Evolutionary conservation across 2,113 vertebrate genomes (phyloP).

Genomic region (Psammodynastes pulverulentus): DNA sequence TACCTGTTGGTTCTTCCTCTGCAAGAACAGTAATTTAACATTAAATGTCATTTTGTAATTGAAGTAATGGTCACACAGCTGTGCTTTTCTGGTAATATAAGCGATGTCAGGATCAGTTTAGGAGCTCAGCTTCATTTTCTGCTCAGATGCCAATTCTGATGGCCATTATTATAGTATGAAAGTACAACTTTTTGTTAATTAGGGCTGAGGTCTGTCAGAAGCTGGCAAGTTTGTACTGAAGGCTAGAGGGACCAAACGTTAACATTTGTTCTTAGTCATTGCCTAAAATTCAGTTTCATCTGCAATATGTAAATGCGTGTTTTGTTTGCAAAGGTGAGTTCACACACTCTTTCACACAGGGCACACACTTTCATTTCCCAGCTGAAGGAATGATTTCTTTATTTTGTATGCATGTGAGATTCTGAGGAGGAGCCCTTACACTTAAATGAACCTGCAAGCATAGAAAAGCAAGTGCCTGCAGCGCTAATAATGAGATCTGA

Average conservation of each 20-base stretch:
- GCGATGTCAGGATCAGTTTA: slow-evolving; percentile 62
- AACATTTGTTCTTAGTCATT: background rate
- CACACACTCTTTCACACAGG: background rate
- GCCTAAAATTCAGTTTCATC: background rate
- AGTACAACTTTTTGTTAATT: slow-evolving; percentile 44
- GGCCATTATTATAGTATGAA: slow-evolving; percentile 48
- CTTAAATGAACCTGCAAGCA: slow-evolving; percentile 74
- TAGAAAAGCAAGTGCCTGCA: slow-evolving; percentile 73
- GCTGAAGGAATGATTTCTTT: slow-evolving; percentile 63
- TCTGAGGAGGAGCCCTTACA: slow-evolving; percentile 69
- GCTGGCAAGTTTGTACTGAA: accelerated
- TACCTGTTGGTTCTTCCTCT: slow-evolving; percentile 21
- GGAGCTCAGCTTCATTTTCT: slow-evolving; percentile 65
- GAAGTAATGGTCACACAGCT: slow-evolving; percentile 69
- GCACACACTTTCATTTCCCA: slow-evolving; percentile 28
- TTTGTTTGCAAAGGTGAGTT: background rate
- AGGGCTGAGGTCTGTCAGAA: background rate
- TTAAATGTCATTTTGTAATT: slow-evolving; percentile 70
- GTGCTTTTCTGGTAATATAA: slow-evolving; percentile 61
- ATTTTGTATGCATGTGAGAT: slow-evolving; percentile 70
- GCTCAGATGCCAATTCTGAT: slow-evolving; percentile 54
- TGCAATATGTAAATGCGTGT: accelerated
- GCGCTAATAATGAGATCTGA: slow-evolving; percentile 81
- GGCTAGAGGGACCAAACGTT: background rate
- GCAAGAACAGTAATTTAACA: slow-evolving; percentile 64